Evolutionary conservation across 2,113 vertebrate genomes (phyloP).

Genomic region (Cyprinodon brontotheroides): DNA sequence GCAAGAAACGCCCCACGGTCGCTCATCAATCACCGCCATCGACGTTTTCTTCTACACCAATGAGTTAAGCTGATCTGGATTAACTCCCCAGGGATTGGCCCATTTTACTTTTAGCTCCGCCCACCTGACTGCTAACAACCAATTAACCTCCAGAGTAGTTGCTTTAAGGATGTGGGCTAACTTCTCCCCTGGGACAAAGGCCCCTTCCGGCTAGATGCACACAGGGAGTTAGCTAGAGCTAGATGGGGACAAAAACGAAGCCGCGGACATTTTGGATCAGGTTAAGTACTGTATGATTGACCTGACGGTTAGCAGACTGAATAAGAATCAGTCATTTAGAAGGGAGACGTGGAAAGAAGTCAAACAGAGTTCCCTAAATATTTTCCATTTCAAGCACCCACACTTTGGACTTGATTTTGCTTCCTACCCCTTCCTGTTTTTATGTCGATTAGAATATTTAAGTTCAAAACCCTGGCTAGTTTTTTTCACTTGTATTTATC

Average conservation of each 20-base stretch:
- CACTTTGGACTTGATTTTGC: no score
- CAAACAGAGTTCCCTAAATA: not conserved
- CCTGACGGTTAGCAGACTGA: not conserved
- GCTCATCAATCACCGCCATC: slow-evolving; percentile 54
- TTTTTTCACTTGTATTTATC: no score
- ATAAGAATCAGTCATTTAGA: not conserved
- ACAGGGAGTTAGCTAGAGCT: not conserved
- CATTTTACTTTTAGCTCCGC: slow-evolving; percentile 25
- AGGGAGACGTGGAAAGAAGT: not conserved
- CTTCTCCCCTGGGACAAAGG: slow-evolving; percentile 15
- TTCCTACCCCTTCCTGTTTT: not conserved
- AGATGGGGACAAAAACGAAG: not conserved
- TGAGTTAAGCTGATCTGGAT: slow-evolving; percentile 32
- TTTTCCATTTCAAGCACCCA: no score
- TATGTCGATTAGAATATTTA: not conserved
- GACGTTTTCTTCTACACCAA: slow-evolving; percentile 54
- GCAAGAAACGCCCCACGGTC: slow-evolving; percentile 12
- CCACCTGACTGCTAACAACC: slow-evolving; percentile 50
- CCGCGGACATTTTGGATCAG: not conserved
- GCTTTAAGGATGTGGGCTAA: slow-evolving; percentile 33
- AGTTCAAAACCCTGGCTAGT: no score
- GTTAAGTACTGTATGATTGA: not conserved
- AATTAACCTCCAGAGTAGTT: slow-evolving; percentile 53
- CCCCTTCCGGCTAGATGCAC: slow-evolving; percentile 7
- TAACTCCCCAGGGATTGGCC: slow-evolving; percentile 40